Percentiles rank a stretch among this genome's conserved stretches.
phyloP scores from a whole-genome alignment of 2,888 invertebrate genomes.

The Caenorhabditis sp. region DNA sequence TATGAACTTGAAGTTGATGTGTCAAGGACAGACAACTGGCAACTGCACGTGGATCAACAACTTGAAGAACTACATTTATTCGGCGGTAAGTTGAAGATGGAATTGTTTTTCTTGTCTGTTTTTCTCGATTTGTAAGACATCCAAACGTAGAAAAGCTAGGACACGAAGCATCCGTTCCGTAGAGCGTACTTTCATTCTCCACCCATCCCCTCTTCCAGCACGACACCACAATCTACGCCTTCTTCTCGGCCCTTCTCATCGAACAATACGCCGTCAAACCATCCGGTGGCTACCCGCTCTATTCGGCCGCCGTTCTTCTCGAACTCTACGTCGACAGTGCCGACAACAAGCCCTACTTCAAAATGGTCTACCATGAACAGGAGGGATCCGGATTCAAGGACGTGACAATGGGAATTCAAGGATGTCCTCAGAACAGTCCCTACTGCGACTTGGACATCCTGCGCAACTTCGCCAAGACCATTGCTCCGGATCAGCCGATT shows the following conservation, averaged over 20 bases:
- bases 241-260: constrained; percentile 69
- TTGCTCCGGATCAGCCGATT: constrained; percentile 52
- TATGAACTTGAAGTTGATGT: constrained; percentile 66
- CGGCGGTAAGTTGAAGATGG: constrained; percentile 64
- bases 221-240: constrained; percentile 73
- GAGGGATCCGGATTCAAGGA: constrained; percentile 44
- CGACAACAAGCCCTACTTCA: constrained; percentile 63
- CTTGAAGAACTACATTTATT: constrained; percentile 70
- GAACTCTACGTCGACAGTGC: constrained; percentile 67
- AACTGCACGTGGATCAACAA: constrained; percentile 70
- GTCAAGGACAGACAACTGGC: constrained; percentile 30
- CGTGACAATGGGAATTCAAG: constrained; percentile 58
- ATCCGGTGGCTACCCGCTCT: constrained; percentile 69
- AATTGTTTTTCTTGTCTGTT: too few relatives aligned
- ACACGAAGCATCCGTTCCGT: too few relatives aligned
- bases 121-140: too few relatives aligned
- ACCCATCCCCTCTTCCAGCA: constrained; percentile 67
- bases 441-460: constrained; percentile 60
- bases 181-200: too few relatives aligned
- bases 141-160: too few relatives aligned
- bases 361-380: constrained; percentile 67
- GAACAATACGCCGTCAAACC: constrained; percentile 61
- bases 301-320: constrained; percentile 69
- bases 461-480: constrained; percentile 27
- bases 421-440: constrained; percentile 46